Conservation (phyloP, 2,797 vertebrate species). For the Crocidura indochinensis region DNA sequence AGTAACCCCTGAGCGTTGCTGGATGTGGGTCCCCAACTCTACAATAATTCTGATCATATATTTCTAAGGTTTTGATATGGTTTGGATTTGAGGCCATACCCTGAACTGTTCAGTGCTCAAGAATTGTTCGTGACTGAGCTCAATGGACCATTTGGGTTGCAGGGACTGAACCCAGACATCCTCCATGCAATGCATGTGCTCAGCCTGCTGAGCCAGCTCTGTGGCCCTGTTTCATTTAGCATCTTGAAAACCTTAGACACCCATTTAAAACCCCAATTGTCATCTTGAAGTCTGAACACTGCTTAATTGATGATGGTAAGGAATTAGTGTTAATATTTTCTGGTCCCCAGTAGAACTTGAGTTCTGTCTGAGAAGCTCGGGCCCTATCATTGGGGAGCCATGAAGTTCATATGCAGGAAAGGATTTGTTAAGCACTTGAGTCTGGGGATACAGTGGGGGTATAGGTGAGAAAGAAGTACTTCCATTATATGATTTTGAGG, state of each 20-base stretch:
- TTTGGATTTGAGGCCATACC: no score
- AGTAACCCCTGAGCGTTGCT: no score
- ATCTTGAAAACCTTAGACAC: conserved; percentile 51
- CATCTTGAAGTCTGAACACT: conserved; percentile 11
- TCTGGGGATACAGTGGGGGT: not conserved
- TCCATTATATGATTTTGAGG: conserved; percentile 1
- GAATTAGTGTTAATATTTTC: not conserved
- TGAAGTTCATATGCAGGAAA: not conserved
- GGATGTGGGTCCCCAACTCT: no score
- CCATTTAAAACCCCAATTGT: conserved; percentile 41
- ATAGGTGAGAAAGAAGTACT: not conserved
- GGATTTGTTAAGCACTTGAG: not conserved
- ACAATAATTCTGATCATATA: not conserved
- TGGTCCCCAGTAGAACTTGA: not conserved
- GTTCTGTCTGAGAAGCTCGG: conserved; percentile 43
- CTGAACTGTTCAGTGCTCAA: no score
- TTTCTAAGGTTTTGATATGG: no score
- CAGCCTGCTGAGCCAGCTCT: not conserved
- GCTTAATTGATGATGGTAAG: conserved; percentile 43
- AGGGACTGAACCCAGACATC: no score
- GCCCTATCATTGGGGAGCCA: not conserved
- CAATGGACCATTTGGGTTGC: no score
- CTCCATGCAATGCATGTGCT: no score
- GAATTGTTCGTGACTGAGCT: no score
- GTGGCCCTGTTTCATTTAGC: not conserved